phyloP scores from a whole-genome alignment of 1,140 invertebrate genomes.

The Drosophila orena region DNA sequence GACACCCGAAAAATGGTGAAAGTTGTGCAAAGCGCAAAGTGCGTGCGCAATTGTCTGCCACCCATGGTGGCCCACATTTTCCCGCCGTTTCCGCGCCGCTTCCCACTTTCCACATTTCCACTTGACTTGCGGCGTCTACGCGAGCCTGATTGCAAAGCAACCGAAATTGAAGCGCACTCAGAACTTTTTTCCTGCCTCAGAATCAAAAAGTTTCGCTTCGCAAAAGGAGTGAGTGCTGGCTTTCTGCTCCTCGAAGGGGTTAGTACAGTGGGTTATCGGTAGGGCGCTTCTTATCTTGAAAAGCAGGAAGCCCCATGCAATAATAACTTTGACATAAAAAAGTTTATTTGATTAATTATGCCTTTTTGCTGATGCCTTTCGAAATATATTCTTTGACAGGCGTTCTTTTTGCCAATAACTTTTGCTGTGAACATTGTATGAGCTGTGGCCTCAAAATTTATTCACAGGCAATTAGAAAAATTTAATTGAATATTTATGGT shows the following conservation, averaged over 20 bases:
- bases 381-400: not conserved
- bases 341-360: not conserved
- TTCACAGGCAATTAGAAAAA: not conserved
- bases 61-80: conserved; percentile 1
- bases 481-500: not conserved
- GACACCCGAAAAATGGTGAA: conserved; percentile 53
- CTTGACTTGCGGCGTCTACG: conserved; percentile 76
- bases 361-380: not conserved
- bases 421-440: no score
- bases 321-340: not conserved
- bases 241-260: conserved; percentile 4
- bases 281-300: not conserved
- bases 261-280: conserved; percentile 15
- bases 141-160: conserved; percentile 75
- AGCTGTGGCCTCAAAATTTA: not conserved
- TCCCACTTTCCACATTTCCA: conserved; percentile 56
- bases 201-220: conserved; percentile 79
- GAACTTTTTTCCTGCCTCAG: conserved; percentile 64
- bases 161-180: conserved; percentile 77
- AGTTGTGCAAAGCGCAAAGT: conserved; percentile 55
- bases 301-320: no score
- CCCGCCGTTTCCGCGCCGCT: not conserved
- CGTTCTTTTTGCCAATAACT: not conserved
- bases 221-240: not conserved
- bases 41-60: conserved; percentile 69